Evolutionary conservation across 2,113 vertebrate genomes (phyloP), one percentile per base, ranked within the genome.

Genomic region (Nyctibius bracteatus): DNA sequence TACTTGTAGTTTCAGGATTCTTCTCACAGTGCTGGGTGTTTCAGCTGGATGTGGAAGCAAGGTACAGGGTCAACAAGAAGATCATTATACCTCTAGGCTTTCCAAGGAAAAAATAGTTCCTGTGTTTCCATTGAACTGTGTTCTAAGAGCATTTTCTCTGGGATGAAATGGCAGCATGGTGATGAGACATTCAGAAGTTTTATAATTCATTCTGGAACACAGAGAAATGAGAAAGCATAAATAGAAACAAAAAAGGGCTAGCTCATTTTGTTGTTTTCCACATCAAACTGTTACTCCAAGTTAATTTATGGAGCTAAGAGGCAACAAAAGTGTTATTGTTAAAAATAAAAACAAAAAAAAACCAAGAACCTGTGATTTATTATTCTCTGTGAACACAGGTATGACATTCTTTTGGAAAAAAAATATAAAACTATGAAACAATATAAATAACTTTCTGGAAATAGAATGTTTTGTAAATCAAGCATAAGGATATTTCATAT

Each of bases 21-120:
- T 83, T 95, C 95, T 88, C 70, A 66, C 71, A 66, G 65, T 83
- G 78, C 82, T 80, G 57, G 39, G 25, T 92, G n/a, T 97, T 95
- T 85, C 87, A 95, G 88, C 71, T 58, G 95, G 80, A 83, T 96
- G 90, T 96, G 77, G 96, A 97, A 96, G 89, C 94, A 97, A 88
- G 81, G 59, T 95, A 93, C 77, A 73, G 9, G 89, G 78, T 96
- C 81, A 95, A 88, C 59, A 95, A 84, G 96, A 95, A 96, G 73
- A 94, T 86, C 89, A 51, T 94, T 95, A 87, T 66, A 94, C 75
- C 86, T 92, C 30, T 67, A 94, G 96, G 65, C 68, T 89, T 97
- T 96, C 59, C 78, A 92, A 83, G 63, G 43, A 61, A 68, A 83
- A 62, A 62, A 41, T 77, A 90, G 35, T 62, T 94, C 77, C 70